Conservation (phyloP, 2,797 vertebrate species). For the Phrynocephalus vlangalii region DNA sequence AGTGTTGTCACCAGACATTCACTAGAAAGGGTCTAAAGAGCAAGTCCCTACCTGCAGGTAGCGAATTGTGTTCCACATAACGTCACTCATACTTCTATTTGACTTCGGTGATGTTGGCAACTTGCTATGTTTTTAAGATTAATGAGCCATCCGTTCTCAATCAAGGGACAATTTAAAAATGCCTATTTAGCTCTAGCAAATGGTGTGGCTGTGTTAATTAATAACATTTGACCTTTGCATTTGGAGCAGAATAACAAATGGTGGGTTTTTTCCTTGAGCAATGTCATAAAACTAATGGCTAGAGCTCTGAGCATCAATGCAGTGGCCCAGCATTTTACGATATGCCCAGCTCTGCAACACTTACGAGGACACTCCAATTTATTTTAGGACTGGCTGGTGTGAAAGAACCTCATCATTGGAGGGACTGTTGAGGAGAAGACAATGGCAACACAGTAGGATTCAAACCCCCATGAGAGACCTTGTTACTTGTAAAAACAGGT, state of each 20-base stretch:
- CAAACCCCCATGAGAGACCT: no score
- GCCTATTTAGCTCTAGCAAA: constrained; percentile 64
- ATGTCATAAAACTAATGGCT: constrained; percentile 58
- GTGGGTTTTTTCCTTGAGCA: constrained; percentile 50
- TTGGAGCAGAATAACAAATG: constrained; percentile 64
- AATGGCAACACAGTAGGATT: no score
- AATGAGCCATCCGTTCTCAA: constrained; percentile 74
- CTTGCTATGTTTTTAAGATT: constrained; percentile 69
- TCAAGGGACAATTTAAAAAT: constrained; percentile 71
- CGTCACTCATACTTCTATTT: constrained; percentile 65
- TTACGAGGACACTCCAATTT: background rate
- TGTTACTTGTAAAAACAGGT: no score
- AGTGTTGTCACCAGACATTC: background rate
- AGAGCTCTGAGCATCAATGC: constrained; percentile 18
- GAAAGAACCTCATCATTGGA: background rate
- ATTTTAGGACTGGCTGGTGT: background rate
- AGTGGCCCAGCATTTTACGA: constrained; percentile 17
- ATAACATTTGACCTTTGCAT: constrained; percentile 74
- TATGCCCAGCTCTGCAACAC: constrained; percentile 26
- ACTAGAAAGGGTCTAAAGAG: background rate
- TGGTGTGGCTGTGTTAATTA: constrained; percentile 71
- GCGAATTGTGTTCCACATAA: constrained; percentile 48
- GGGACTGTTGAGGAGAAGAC: no score
- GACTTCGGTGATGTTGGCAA: constrained; percentile 65
- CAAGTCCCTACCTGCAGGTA: constrained; percentile 12